Evolutionary conservation across 2,888 invertebrate species (phyloP), one percentile per base, ranked within the genome.

Genomic region (Steromphala cineraria): DNA sequence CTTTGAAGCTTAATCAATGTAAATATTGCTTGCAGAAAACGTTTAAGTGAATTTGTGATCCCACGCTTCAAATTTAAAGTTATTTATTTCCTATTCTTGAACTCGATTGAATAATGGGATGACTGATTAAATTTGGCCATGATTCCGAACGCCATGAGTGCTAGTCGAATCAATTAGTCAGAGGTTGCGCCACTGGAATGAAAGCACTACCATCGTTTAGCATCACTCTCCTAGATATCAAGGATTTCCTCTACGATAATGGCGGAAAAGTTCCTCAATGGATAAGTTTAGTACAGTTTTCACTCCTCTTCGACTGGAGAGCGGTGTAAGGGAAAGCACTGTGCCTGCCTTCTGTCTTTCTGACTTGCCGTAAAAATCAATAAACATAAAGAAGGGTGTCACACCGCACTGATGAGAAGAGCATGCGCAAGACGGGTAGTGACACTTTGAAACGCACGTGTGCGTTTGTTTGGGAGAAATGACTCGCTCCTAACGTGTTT

Each of bases 351-450:
- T 36, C 31, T 71, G 36, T 71, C 71, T 71, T 71, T 71, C 28
- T 36, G 71, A 71, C 71, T 71, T 71, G 71, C 71, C 31, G 71
- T 71, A 40, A 71, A 71, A 71, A 71, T 71, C 71, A 71, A 71
- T 71, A 71, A 36, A 71, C 31, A 71, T 71, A 71, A 71, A 71
- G 71, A 71, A 71, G 71, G 71, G 71, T 71, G 71, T 71, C 71
- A 71, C 71, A 46, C 46, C 13, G 46, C 71, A 71, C n/a, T 71
- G 36, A 36, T 28, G 40, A 40, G 36, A 19, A 36, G 71, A 71
- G 71, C 71, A 71, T 71, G 71, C 71, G 71, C 71, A 71, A 71
- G 36, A 40, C 36, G 71, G 36, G 19, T 19, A 36, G 71, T 71
- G 75, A 75, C 53, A 76, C 76, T 31, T 24, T 31, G 55, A 53